Percentiles rank a stretch among this genome's conserved stretches.
These are phyloP conservation scores for Coptotermes formosanus DNA, from an alignment of 1,140 invertebrate species.

Conservation along the genomic window DNA sequence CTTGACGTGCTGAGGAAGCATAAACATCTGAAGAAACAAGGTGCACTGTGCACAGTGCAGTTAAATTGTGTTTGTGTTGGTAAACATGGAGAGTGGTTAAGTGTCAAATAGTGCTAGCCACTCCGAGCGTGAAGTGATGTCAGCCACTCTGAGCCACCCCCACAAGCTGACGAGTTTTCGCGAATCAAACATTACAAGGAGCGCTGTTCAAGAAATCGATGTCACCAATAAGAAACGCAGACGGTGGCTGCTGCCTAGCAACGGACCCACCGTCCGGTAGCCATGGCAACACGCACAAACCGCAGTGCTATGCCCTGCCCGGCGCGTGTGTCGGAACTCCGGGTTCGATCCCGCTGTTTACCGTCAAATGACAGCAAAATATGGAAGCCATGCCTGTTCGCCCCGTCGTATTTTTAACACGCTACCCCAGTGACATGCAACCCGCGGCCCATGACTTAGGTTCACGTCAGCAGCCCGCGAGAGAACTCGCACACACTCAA, in stretches of 20 bases:
- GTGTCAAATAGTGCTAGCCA: background rate
- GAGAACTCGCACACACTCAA: no score
- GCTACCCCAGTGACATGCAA: no score
- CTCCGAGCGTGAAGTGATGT: background rate
- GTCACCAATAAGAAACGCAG: constrained; percentile 17
- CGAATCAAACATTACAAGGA: constrained; percentile 11
- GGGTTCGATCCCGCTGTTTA: no score
- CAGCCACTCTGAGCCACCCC: background rate
- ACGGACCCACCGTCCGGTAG: background rate
- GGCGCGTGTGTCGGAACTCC: background rate
- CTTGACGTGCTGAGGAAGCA: no score
- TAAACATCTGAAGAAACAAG: no score
- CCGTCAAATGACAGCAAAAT: no score
- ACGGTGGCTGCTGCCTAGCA: background rate
- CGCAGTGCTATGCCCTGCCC: background rate
- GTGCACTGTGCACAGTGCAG: no score
- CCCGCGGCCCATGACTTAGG: no score
- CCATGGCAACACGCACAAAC: background rate
- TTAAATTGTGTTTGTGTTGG: background rate
- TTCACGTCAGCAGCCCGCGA: no score
- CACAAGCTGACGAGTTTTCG: background rate
- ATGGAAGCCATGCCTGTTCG: no score
- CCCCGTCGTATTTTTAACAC: no score
- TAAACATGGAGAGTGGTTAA: background rate
- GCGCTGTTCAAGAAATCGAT: background rate